These are phyloP conservation scores for Orthosia gracilis DNA, from an alignment of 2,888 invertebrate genomes.

Conservation along the genomic window DNA sequence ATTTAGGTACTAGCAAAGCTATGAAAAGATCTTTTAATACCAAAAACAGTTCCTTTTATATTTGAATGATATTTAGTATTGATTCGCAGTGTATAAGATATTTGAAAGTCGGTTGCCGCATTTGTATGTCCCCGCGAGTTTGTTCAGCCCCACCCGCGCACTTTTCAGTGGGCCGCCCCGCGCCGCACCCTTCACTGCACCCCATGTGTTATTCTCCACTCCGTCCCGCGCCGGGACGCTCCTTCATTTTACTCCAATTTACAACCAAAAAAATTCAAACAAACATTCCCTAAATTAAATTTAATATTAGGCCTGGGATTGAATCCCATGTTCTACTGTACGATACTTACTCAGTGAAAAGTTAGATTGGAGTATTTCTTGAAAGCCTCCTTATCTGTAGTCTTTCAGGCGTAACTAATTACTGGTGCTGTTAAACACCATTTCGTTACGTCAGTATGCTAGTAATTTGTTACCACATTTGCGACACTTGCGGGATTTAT, in stretches of 20 bases:
- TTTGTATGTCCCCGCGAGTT: constrained; percentile 90
- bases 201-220: constrained; percentile 86
- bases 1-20: not conserved
- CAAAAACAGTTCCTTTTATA: not conserved
- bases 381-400: constrained; percentile 62
- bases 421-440: constrained; percentile 60
- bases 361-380: constrained; percentile 45
- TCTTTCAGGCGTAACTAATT: constrained; percentile 66
- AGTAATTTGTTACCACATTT: constrained; percentile 64
- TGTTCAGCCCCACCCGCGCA: constrained; percentile 91
- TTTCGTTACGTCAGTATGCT: constrained; percentile 54
- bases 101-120: constrained; percentile 70
- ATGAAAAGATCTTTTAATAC: not conserved
- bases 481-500: constrained; percentile 67
- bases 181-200: constrained; percentile 88
- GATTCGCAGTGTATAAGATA: constrained; percentile 59
- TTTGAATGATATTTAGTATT: constrained; percentile 34
- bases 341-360: constrained; percentile 40
- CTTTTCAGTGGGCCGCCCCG: constrained; percentile 90
- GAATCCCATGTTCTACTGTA: constrained; percentile 55
- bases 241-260: constrained; percentile 91
- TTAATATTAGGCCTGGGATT: constrained; percentile 73
- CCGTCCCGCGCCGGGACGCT: constrained; percentile 90
- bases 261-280: constrained; percentile 90
- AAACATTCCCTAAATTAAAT: constrained; percentile 87